Percentiles rank a stretch among this genome's conserved stretches.
Evolutionary conservation across 2,888 invertebrate species (phyloP).

Genomic region (Alitta virens): DNA sequence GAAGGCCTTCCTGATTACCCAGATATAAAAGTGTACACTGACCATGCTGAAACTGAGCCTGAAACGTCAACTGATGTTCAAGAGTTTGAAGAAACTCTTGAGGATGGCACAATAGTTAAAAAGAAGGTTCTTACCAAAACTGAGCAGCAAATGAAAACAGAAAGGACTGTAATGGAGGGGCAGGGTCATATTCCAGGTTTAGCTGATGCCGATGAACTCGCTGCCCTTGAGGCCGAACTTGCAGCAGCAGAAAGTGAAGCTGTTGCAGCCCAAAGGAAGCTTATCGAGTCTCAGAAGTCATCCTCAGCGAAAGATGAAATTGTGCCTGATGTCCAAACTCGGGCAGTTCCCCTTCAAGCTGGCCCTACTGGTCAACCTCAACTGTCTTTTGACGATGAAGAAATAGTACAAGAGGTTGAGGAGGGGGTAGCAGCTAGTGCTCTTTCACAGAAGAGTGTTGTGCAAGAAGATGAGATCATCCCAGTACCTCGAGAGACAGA

Average conservation of each 20-base stretch:
- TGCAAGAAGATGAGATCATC: background rate
- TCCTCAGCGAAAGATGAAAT: conserved; percentile 3
- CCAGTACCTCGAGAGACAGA: background rate
- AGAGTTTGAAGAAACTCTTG: conserved; percentile 31
- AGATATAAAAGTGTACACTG: conserved; percentile 16
- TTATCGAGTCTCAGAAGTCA: background rate
- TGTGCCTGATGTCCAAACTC: background rate
- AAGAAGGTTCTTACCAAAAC: conserved; percentile 29
- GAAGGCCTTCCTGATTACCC: conserved; percentile 9
- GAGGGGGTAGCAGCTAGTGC: background rate
- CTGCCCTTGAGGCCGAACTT: background rate
- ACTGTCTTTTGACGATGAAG: conserved; percentile 3
- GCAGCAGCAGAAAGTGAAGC: background rate
- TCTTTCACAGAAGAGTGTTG: background rate
- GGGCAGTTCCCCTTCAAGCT: background rate
- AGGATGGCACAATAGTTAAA: conserved; percentile 32
- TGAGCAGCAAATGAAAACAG: conserved; percentile 30
- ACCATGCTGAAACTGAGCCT: conserved; percentile 19
- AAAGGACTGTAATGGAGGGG: conserved; percentile 28
- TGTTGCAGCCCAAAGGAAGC: background rate
- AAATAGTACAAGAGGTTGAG: background rate
- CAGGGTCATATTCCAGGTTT: conserved; percentile 3
- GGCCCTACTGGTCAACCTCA: background rate
- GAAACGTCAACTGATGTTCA: conserved; percentile 24
- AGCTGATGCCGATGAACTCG: background rate